Evolutionary conservation across 2,113 vertebrate species (phyloP).

Genomic region (Bungarus multicinctus): DNA sequence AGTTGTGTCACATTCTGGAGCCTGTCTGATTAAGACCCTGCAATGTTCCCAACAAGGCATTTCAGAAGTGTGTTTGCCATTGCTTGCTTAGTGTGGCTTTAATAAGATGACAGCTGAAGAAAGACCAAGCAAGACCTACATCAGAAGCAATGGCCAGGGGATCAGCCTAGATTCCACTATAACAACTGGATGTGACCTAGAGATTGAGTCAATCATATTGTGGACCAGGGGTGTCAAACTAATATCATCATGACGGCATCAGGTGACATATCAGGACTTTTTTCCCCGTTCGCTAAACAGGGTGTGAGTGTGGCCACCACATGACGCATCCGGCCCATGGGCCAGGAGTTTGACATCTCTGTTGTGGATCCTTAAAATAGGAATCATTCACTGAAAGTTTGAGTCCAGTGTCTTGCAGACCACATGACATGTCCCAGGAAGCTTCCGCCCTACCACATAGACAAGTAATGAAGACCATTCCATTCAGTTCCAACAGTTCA

Average conservation of each 20-base stretch:
- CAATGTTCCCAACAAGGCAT: too few relatives aligned
- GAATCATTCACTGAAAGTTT: not conserved
- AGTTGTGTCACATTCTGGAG: too few relatives aligned
- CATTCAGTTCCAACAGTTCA: not conserved
- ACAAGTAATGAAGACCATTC: not conserved
- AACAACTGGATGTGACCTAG: not conserved
- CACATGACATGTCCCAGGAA: not conserved
- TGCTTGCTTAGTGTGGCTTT: not conserved
- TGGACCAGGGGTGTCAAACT: too few relatives aligned
- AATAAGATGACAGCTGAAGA: not conserved
- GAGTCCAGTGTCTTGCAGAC: not conserved
- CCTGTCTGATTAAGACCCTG: too few relatives aligned
- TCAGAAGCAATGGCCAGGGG: not conserved
- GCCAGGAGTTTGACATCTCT: too few relatives aligned
- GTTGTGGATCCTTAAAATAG: not conserved
- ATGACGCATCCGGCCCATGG: too few relatives aligned
- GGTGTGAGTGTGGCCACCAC: too few relatives aligned
- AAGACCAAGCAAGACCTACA: not conserved
- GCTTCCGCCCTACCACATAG: too few relatives aligned
- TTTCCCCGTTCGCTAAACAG: too few relatives aligned
- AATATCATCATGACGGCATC: too few relatives aligned
- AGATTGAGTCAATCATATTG: not conserved
- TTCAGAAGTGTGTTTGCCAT: too few relatives aligned
- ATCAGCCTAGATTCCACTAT: not conserved
- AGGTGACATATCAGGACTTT: too few relatives aligned